A percentile compares a stretch with the other conserved stretches of the same genome.
These are phyloP conservation scores for Automeris io DNA, from an alignment of 2,888 invertebrate species.

Conservation along the genomic window DNA sequence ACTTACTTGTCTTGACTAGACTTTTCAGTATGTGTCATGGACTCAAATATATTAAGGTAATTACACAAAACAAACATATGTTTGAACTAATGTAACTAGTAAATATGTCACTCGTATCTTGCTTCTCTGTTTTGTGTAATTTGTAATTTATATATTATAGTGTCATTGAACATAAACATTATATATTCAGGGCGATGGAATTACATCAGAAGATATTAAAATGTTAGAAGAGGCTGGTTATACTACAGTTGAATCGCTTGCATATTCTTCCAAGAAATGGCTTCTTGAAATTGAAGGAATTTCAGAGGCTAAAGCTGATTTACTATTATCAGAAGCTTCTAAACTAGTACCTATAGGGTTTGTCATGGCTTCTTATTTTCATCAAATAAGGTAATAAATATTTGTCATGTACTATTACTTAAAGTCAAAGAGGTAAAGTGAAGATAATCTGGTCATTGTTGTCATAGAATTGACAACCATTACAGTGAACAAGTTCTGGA, in stretches of 20 bases:
- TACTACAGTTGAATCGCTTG: conserved; percentile 96
- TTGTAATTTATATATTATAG: background rate
- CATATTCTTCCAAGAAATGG: conserved; percentile 95
- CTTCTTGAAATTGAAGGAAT: conserved; percentile 94
- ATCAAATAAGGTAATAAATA: conserved; percentile 84
- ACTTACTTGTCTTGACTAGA: too few species aligned
- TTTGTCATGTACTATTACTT: too few species aligned
- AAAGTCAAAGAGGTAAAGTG: too few species aligned
- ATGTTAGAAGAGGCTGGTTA: conserved; percentile 95
- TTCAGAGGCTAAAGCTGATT: conserved; percentile 98
- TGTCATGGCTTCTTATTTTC: conserved; percentile 97
- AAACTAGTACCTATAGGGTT: conserved; percentile 99
- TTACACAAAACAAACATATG: too few species aligned
- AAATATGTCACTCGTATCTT: too few species aligned
- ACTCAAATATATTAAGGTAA: too few species aligned
- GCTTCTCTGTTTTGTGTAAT: background rate
- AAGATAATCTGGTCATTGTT: too few species aligned
- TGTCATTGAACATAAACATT: conserved; percentile 5
- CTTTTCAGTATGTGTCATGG: too few species aligned
- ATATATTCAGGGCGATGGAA: conserved; percentile 92
- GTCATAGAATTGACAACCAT: too few species aligned
- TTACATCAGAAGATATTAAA: conserved; percentile 92
- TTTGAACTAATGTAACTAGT: too few species aligned
- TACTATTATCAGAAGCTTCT: conserved; percentile 91
- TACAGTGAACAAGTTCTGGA: too few species aligned